A percentile compares a stretch with the other conserved stretches of the same genome.
Conservation (phyloP, 1,140 invertebrate genomes). For the Conus betulinus region DNA sequence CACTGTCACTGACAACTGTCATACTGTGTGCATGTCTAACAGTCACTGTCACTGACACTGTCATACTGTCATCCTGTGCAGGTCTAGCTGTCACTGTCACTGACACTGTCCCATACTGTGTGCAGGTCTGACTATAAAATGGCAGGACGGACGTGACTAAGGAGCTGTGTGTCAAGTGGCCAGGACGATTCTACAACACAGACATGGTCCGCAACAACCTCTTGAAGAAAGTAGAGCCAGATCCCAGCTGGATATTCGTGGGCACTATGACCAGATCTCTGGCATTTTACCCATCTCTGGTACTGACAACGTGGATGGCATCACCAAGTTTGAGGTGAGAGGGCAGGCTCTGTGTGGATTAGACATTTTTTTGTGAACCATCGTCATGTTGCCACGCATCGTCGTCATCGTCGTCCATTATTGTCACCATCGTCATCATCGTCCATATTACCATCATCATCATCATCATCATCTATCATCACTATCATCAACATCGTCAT, state of each 20-base stretch:
- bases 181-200: conserved; percentile 45
- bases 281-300: conserved; percentile 49
- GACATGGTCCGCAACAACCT: neutral
- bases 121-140: conserved; percentile 33
- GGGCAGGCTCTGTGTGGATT: too few relatives aligned
- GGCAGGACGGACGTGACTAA: conserved; percentile 46
- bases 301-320: conserved; percentile 55
- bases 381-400: too few relatives aligned
- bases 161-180: conserved; percentile 51
- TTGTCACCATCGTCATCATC: conserved; percentile 10
- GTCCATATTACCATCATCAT: neutral
- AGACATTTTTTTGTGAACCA: too few relatives aligned
- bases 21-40: too few relatives aligned
- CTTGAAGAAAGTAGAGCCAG: too few relatives aligned
- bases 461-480: neutral
- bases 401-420: conserved; percentile 10
- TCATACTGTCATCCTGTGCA: too few relatives aligned
- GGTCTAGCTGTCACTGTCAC: too few relatives aligned
- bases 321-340: conserved; percentile 37
- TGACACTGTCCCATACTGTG: too few relatives aligned
- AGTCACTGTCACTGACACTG: too few relatives aligned
- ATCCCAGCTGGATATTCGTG: conserved; percentile 31
- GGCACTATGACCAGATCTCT: conserved; percentile 50
- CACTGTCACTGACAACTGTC: too few relatives aligned
- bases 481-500: conserved; percentile 5